phyloP scores from a whole-genome alignment of 2,113 vertebrate species.

The Odocoileus virginianus region DNA sequence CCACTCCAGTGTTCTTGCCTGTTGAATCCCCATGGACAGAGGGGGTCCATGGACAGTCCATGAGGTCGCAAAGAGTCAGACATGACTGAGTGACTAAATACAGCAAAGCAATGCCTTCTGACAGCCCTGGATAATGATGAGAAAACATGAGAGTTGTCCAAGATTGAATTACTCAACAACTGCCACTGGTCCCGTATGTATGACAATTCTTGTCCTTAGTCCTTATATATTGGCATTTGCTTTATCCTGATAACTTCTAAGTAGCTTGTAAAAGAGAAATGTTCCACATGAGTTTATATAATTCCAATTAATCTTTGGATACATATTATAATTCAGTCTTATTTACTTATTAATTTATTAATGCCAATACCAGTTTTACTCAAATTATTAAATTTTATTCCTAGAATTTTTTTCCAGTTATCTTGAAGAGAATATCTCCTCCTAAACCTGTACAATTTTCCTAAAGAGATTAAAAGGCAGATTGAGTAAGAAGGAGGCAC shows the following conservation, averaged over 20 bases:
- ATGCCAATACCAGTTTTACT: not conserved
- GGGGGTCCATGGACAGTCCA: too few relatives aligned
- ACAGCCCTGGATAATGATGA: slow-evolving; percentile 71
- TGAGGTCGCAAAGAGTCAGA: not conserved
- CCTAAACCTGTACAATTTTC: not conserved
- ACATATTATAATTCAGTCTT: not conserved
- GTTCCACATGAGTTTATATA: not conserved
- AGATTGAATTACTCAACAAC: slow-evolving; percentile 60
- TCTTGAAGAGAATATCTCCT: not conserved
- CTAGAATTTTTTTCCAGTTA: not conserved
- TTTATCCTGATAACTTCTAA: slow-evolving; percentile 46
- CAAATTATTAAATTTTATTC: not conserved
- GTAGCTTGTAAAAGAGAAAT: not conserved
- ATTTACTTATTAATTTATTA: slow-evolving; percentile 3
- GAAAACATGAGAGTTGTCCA: slow-evolving; percentile 59
- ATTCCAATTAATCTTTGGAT: not conserved
- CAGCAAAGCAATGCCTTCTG: not conserved
- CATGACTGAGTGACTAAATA: not conserved
- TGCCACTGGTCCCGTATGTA: slow-evolving; percentile 52
- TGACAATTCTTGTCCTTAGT: slow-evolving; percentile 52
- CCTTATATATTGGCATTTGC: slow-evolving; percentile 62
- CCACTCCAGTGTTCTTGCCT: not conserved
- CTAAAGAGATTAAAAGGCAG: not conserved
- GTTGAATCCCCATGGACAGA: not conserved
- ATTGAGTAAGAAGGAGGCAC: not conserved